A percentile compares a stretch with the other conserved stretches of the same genome.
These are phyloP conservation scores for Podarcis siculus DNA, from an alignment of 2,797 vertebrate species.

Conservation along the genomic window DNA sequence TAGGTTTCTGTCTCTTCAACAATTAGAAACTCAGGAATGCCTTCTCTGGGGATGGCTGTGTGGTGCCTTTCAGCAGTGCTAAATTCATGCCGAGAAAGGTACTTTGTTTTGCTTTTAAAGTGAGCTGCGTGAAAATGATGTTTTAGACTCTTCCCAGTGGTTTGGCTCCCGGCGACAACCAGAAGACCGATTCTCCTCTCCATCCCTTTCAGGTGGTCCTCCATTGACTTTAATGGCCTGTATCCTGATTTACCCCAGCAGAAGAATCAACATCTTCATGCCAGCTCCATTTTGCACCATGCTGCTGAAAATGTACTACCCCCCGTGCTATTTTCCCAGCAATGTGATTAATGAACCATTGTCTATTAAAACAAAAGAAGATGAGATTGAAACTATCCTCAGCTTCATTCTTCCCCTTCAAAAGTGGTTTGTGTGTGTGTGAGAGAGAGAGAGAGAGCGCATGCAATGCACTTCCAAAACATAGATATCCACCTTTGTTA, in stretches of 20 bases:
- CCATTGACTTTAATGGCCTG: neutral
- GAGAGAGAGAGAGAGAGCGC: neutral
- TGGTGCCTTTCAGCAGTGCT: neutral
- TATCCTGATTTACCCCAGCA: neutral
- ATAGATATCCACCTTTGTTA: neutral
- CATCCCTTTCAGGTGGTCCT: neutral
- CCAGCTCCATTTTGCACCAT: neutral
- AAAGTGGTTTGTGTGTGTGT: neutral
- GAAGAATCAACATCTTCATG: neutral
- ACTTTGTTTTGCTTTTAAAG: constrained; percentile 8
- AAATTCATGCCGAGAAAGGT: neutral
- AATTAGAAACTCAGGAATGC: neutral
- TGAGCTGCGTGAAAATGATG: neutral
- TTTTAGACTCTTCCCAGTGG: neutral
- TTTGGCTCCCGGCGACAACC: accelerated
- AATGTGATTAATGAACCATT: neutral
- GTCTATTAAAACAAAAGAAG: neutral
- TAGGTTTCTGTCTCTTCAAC: neutral
- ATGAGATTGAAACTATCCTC: neutral
- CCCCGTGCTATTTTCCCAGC: neutral
- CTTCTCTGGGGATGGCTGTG: neutral
- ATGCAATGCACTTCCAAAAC: neutral
- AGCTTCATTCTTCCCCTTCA: neutral
- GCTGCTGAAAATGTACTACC: neutral
- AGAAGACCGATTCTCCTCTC: neutral